Conservation (phyloP, 2,797 vertebrate genomes). For the Pampus argenteus region DNA sequence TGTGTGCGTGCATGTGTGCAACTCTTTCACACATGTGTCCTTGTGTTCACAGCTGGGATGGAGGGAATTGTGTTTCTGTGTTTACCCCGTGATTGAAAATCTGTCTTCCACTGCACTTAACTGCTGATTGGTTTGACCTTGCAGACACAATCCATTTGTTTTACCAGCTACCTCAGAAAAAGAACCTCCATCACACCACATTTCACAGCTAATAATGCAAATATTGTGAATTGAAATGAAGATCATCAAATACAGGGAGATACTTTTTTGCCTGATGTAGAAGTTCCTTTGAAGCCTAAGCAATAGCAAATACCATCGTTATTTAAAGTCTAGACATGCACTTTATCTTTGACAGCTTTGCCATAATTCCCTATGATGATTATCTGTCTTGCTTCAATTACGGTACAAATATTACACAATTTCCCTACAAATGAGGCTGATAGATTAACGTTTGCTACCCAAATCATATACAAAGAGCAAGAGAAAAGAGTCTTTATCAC, state of each 20-base stretch:
- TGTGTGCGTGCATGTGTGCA: conserved; percentile 3
- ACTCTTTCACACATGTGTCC: background rate
- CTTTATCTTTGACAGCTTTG: conserved; percentile 55
- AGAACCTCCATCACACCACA: background rate
- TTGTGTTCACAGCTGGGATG: conserved; percentile 40
- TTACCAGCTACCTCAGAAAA: conserved; percentile 4
- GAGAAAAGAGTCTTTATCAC: conserved; percentile 12
- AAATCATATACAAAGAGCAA: conserved; percentile 11
- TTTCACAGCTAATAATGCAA: conserved; percentile 29
- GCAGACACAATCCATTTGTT: conserved; percentile 32
- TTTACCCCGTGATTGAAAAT: conserved; percentile 62
- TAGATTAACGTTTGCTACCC: conserved; percentile 25
- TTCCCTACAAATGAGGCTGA: conserved; percentile 52
- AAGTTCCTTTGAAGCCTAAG: conserved; percentile 36
- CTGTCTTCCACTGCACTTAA: conserved; percentile 52
- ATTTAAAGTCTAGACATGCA: conserved; percentile 47
- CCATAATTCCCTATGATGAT: conserved; percentile 51
- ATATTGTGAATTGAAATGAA: conserved; percentile 24
- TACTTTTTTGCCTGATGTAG: conserved; percentile 21
- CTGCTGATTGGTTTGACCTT: conserved; percentile 64
- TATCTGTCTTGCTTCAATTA: conserved; percentile 51
- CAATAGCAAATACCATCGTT: conserved; percentile 12
- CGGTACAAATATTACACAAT: conserved; percentile 45
- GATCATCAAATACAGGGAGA: conserved; percentile 7
- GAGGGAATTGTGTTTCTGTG: conserved; percentile 48